Evolutionary conservation across 2,113 vertebrate genomes (phyloP).

Genomic region (Rhabdomys dilectus): DNA sequence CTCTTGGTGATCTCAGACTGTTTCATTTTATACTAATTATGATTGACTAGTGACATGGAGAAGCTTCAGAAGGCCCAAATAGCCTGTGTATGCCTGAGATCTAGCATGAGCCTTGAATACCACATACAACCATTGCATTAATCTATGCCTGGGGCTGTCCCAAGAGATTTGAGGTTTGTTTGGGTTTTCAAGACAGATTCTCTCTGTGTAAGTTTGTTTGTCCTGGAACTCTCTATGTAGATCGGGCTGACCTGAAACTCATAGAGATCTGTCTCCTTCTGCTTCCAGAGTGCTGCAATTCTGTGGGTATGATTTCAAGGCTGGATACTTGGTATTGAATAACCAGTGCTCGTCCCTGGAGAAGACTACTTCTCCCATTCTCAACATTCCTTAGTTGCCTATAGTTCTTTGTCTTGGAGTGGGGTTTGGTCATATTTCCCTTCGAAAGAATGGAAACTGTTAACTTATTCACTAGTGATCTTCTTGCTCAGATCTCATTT

Average conservation of each 20-base stretch:
- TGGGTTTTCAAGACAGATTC: background rate
- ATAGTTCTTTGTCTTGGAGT: background rate
- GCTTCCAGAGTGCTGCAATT: background rate
- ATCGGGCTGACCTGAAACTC: background rate
- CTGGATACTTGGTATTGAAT: background rate
- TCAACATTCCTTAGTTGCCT: no score
- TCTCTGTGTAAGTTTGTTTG: background rate
- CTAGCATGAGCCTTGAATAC: conserved; percentile 25
- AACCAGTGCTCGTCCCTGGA: background rate
- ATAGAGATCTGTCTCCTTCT: background rate
- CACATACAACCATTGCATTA: background rate
- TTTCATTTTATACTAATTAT: conserved; percentile 41
- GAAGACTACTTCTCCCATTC: background rate
- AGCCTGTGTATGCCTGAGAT: background rate
- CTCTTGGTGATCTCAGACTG: background rate
- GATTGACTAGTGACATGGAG: conserved; percentile 7
- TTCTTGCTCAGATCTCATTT: background rate
- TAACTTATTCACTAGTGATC: background rate
- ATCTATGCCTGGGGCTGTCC: background rate
- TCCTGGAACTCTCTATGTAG: background rate
- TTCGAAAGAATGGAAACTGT: no score
- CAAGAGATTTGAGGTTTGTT: background rate
- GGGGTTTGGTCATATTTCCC: fast-evolving
- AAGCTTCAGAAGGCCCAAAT: background rate
- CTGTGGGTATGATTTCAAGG: background rate